Conservation (phyloP, 2,113 vertebrate genomes). For the Pluvianellus socialis region DNA sequence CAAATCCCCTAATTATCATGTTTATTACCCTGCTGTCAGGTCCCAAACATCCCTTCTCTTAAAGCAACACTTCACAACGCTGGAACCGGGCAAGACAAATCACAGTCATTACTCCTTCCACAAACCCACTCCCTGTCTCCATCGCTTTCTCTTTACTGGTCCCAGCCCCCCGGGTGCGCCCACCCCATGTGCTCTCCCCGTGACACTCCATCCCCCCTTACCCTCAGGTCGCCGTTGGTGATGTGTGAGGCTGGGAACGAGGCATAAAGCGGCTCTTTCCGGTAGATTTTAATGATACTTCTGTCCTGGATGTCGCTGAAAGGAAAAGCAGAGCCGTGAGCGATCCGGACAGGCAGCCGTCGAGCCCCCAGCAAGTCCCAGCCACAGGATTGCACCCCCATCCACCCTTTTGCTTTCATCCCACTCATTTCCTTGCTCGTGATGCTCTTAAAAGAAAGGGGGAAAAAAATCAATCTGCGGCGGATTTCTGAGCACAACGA, state of each 20-base stretch:
- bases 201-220: conserved; percentile 53
- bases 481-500: not conserved
- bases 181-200: not conserved
- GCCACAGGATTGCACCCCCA: rapidly evolving
- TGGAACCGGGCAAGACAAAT: not conserved
- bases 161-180: rapidly evolving
- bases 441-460: not conserved
- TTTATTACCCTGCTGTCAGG: not conserved
- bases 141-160: rapidly evolving
- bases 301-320: conserved; percentile 94
- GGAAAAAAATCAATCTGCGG: not conserved
- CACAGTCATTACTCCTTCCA: not conserved
- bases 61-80: not conserved
- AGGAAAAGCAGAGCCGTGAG: not conserved
- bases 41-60: not conserved
- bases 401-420: not conserved
- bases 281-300: conserved; percentile 97
- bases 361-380: not conserved
- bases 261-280: conserved; percentile 95
- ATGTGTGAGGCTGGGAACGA: conserved; percentile 93
- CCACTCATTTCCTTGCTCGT: rapidly evolving
- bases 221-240: conserved; percentile 95
- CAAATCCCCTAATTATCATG: conserved; percentile 25
- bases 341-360: not conserved
- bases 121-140: not conserved